A percentile compares a stretch with the other conserved stretches of the same genome.
Conservation (phyloP, 2,888 invertebrate genomes). For the Cosmia trapezina region DNA sequence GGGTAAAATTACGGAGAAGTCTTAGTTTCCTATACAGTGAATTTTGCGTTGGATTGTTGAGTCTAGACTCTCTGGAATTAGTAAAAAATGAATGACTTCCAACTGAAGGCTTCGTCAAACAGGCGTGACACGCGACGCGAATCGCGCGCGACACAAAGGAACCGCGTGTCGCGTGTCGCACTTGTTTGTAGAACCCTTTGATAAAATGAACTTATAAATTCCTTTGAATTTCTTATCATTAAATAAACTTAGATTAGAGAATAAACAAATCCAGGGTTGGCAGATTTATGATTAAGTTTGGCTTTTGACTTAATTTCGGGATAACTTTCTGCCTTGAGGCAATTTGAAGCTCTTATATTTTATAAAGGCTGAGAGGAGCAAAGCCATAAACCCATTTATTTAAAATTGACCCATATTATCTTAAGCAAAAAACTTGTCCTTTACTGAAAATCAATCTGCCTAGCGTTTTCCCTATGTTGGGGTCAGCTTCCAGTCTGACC, state of each 20-base stretch:
- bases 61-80: constrained; percentile 25
- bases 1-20: background rate
- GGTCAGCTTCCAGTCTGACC: too few relatives aligned
- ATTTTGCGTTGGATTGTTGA: background rate
- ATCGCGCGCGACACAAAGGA: background rate
- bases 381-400: constrained; percentile 4
- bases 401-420: background rate
- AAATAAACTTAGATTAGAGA: constrained; percentile 2
- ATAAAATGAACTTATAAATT: background rate
- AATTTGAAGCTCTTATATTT: constrained; percentile 10
- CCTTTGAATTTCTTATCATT: constrained; percentile 14
- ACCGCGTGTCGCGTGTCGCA: too few relatives aligned
- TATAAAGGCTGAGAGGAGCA: background rate
- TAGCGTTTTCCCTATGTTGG: too few relatives aligned
- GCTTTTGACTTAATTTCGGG: constrained; percentile 1
- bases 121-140: too few relatives aligned
- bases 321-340: constrained; percentile 18
- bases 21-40: background rate
- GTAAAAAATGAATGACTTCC: background rate
- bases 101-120: too few relatives aligned
- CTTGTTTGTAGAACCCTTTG: background rate
- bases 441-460: too few relatives aligned
- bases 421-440: background rate
- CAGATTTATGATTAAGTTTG: constrained; percentile 19
- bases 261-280: constrained; percentile 7